phyloP scores from a whole-genome alignment of 2,113 vertebrate genomes.

The Gambusia holbrooki region DNA sequence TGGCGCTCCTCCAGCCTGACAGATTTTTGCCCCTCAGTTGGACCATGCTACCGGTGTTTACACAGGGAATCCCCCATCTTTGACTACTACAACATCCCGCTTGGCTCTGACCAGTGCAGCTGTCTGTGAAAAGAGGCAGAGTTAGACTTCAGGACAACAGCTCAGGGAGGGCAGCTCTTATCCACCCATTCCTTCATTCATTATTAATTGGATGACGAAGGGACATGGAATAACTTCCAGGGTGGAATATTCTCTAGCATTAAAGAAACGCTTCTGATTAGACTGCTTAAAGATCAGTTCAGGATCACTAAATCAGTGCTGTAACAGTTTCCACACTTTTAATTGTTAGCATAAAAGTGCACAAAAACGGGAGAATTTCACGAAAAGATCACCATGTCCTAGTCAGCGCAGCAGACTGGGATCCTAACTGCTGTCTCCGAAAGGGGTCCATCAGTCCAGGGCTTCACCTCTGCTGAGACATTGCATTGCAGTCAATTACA shows the following conservation, averaged over 20 bases:
- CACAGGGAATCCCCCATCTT: conserved; percentile 51
- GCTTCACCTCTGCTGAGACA: conserved; percentile 23
- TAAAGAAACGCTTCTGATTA: background rate
- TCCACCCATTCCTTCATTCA: conserved; percentile 26
- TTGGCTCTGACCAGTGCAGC: conserved; percentile 2
- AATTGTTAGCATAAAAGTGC: background rate
- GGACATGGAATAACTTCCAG: conserved; percentile 47
- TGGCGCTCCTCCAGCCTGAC: conserved; percentile 48
- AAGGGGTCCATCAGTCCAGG: conserved; percentile 16
- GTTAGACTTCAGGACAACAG: background rate
- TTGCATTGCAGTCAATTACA: conserved; percentile 33
- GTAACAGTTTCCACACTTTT: conserved; percentile 23
- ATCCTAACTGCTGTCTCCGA: conserved; percentile 9
- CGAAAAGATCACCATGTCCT: conserved; percentile 27
- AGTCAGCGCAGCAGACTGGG: conserved; percentile 5
- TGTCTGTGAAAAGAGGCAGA: conserved; percentile 2
- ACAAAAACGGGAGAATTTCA: conserved; percentile 18
- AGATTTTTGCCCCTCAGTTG: conserved; percentile 47
- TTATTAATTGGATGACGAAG: conserved; percentile 21
- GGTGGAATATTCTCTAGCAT: conserved; percentile 9
- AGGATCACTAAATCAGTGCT: background rate
- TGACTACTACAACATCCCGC: conserved; percentile 26
- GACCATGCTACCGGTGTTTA: conserved; percentile 36
- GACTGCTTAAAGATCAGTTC: background rate
- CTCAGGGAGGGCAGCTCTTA: conserved; percentile 16